Base-by-base conservation (phyloP, 2,888 invertebrate genomes). In the Sclerodermus sp. region DNA sequence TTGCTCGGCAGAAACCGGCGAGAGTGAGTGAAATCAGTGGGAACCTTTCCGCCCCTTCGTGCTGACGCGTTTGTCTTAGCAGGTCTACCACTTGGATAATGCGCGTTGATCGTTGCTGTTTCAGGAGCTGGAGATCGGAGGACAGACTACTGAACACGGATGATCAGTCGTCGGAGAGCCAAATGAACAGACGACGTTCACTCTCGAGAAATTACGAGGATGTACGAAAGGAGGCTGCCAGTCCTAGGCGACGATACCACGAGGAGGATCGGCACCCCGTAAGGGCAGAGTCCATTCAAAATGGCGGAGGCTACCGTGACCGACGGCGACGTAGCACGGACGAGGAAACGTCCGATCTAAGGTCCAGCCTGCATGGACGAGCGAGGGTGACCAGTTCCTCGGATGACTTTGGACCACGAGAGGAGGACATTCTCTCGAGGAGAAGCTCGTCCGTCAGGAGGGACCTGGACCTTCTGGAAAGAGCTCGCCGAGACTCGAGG, bases 331-430 rank as follows among this genome's bases (percentile, higher is more conserved):
- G 66, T 31, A 76, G 71, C 49, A 67, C 70, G 23, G 77, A 76
- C 43, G 73, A 73, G 6, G 69, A 73, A 1, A 53, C 51, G 1
- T 60, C 68, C 2, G 70, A 71, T 37, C 60, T 68, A 12, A 64
- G 55, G 48, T 58, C 66, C 5, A 62, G 60, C 13, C 45, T 57
- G 15, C 49, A 45, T 1, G 14, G 46, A 4, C 60, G 64, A 39
- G 38, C 58, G 2, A 73, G 70, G 46, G 45, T 70, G 12, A 71
- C 71, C 23, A 76, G 74, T 45, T 74, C 75, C 2, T 74, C 76
- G 2, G 76, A 77, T 32, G 75, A 76, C 49, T 68, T 67, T 48
- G 36, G 43, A 8, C 49, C 43, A 0, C 23, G 16, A 10, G 13
- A 47, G 2, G 45, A 41, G 1, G 45, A 17, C 6, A 8, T 3